Conservation (phyloP, 2,888 invertebrate species). For the Eristalis tenax region DNA sequence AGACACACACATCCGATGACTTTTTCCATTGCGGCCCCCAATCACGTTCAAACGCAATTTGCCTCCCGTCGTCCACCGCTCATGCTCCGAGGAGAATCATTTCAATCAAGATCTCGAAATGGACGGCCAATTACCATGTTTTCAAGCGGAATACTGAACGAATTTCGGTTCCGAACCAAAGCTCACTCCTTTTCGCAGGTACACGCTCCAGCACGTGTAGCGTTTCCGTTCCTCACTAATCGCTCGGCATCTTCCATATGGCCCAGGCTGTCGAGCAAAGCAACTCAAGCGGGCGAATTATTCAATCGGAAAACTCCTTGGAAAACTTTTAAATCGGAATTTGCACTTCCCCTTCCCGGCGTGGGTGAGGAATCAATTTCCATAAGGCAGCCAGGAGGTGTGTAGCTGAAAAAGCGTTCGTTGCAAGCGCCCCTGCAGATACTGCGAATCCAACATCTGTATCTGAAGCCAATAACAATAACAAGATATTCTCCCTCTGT, state of each 20-base stretch:
- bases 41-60: neutral
- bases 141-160: neutral
- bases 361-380: slow-evolving; percentile 44
- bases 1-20: neutral
- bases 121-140: slow-evolving; percentile 24
- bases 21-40: neutral
- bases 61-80: neutral
- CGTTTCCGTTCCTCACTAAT: slow-evolving; percentile 12
- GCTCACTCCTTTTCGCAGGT: neutral
- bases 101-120: slow-evolving; percentile 7
- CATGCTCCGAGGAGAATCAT: neutral
- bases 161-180: neutral
- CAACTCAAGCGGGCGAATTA: slow-evolving; percentile 25
- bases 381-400: neutral
- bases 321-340: slow-evolving; percentile 53
- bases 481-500: slow-evolving; percentile 35
- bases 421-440: slow-evolving; percentile 14
- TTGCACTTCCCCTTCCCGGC: neutral
- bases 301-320: slow-evolving; percentile 53
- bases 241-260: slow-evolving; percentile 46
- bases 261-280: slow-evolving; percentile 25
- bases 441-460: slow-evolving; percentile 60
- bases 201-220: neutral
- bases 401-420: neutral
- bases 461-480: slow-evolving; percentile 65